phyloP scores from a whole-genome alignment of 1,140 invertebrate species.

The Trichonephila clavipes region DNA sequence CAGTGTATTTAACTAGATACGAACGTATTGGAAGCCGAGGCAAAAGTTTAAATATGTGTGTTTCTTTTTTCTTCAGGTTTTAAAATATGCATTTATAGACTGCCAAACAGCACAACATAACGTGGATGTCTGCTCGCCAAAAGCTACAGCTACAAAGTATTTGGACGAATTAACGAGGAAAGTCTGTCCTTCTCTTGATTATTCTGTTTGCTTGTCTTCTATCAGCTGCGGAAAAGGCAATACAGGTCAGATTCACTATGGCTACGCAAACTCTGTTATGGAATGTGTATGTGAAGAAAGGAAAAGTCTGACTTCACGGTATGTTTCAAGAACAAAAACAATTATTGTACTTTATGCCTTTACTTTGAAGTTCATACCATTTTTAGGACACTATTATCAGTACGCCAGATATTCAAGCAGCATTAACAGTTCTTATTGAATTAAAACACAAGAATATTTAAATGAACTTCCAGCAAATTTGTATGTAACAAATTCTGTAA shows the following conservation, averaged over 20 bases:
- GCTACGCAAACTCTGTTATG: slow-evolving; percentile 97
- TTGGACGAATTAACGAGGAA: slow-evolving; percentile 88
- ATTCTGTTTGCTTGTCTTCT: slow-evolving; percentile 97
- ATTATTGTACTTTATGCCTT: background rate
- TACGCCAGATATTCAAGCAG: too few relatives aligned
- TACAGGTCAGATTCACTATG: slow-evolving; percentile 97
- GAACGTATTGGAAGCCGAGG: too few relatives aligned
- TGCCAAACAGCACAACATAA: slow-evolving; percentile 92
- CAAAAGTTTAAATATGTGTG: too few relatives aligned
- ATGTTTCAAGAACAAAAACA: background rate
- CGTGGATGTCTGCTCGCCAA: slow-evolving; percentile 84
- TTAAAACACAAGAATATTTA: too few relatives aligned
- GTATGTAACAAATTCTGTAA: too few relatives aligned
- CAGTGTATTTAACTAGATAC: too few relatives aligned
- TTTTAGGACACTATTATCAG: too few relatives aligned
- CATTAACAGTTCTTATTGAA: too few relatives aligned
- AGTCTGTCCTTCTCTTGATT: slow-evolving; percentile 89
- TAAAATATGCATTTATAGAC: slow-evolving; percentile 93
- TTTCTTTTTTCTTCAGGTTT: slow-evolving; percentile 80
- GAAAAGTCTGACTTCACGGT: slow-evolving; percentile 87
- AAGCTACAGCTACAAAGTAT: slow-evolving; percentile 86
- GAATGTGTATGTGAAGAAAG: slow-evolving; percentile 94
- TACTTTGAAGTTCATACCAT: background rate
- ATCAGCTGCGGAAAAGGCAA: slow-evolving; percentile 97
- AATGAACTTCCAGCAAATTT: too few relatives aligned